Percentiles rank a stretch among this genome's conserved stretches.
Evolutionary conservation across 2,797 vertebrate genomes (phyloP).

Genomic region (Knipowitschia caucasica): DNA sequence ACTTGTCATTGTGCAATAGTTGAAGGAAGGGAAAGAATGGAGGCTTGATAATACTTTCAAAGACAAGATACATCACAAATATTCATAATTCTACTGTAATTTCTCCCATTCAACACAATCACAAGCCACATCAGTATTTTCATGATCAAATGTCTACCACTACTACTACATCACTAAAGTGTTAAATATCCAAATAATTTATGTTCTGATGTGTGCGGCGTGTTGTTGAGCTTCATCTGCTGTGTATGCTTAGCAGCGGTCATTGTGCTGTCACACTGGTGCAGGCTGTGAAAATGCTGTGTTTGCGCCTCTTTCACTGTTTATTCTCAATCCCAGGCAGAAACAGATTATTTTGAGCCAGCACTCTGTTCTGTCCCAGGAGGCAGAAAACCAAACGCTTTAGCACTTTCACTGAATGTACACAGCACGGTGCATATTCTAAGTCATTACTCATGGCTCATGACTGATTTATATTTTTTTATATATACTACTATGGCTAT

Average conservation of each 20-base stretch:
- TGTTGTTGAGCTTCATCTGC: slow-evolving; percentile 18
- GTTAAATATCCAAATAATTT: not conserved
- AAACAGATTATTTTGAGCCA: slow-evolving; percentile 30
- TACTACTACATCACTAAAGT: not conserved
- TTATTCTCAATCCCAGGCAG: slow-evolving; percentile 28
- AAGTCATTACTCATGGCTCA: not conserved
- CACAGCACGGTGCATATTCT: not conserved
- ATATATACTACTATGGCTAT: not conserved
- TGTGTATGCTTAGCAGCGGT: not conserved
- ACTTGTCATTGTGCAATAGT: not conserved
- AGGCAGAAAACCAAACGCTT: slow-evolving; percentile 16
- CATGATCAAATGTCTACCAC: too few relatives aligned
- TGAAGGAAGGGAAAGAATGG: not conserved
- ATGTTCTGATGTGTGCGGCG: not conserved
- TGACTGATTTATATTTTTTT: slow-evolving; percentile 3
- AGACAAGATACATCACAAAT: too few relatives aligned
- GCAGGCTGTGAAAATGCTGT: slow-evolving; percentile 26
- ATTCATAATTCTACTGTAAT: too few relatives aligned
- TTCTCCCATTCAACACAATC: too few relatives aligned
- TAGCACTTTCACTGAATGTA: slow-evolving; percentile 2
- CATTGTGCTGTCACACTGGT: slow-evolving; percentile 13
- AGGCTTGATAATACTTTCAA: not conserved
- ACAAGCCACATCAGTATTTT: too few relatives aligned
- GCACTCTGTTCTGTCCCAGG: slow-evolving; percentile 13
- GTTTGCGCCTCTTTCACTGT: slow-evolving; percentile 18